Evolutionary conservation across 2,113 vertebrate species (phyloP).

Genomic region (Boleophthalmus pectinirostris): DNA sequence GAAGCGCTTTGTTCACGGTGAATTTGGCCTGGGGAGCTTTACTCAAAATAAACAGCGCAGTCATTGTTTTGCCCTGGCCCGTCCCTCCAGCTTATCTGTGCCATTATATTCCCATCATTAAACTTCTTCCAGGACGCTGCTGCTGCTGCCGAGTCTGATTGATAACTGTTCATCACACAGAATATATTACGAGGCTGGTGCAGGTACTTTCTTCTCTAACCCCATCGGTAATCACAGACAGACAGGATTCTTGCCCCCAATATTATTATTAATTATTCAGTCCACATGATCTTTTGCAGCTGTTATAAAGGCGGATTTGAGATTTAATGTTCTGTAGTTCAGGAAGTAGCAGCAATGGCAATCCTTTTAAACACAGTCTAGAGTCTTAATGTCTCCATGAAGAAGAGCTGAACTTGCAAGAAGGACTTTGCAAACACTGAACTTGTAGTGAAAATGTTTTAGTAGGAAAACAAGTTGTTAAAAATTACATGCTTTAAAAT

Average conservation of each 20-base stretch:
- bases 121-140: conserved; percentile 4
- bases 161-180: neutral
- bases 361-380: neutral
- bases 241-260: conserved; percentile 6
- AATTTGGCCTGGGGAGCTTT: conserved; percentile 9
- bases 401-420: too few relatives aligned
- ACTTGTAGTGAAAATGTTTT: too few relatives aligned
- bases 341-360: neutral
- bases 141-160: conserved; percentile 8
- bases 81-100: conserved; percentile 25
- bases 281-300: neutral
- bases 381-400: neutral
- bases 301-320: neutral
- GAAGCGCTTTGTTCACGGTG: conserved; percentile 21
- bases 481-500: too few relatives aligned
- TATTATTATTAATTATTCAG: conserved; percentile 6
- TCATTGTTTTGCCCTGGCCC: conserved; percentile 31
- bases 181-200: conserved; percentile 11
- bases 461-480: too few relatives aligned
- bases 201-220: conserved; percentile 10
- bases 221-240: neutral
- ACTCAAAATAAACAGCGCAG: conserved; percentile 22
- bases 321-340: neutral
- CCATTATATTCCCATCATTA: conserved; percentile 28
- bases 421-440: too few relatives aligned